phyloP scores from a whole-genome alignment of 2,113 vertebrate species.

The Misgurnus mizolepis region DNA sequence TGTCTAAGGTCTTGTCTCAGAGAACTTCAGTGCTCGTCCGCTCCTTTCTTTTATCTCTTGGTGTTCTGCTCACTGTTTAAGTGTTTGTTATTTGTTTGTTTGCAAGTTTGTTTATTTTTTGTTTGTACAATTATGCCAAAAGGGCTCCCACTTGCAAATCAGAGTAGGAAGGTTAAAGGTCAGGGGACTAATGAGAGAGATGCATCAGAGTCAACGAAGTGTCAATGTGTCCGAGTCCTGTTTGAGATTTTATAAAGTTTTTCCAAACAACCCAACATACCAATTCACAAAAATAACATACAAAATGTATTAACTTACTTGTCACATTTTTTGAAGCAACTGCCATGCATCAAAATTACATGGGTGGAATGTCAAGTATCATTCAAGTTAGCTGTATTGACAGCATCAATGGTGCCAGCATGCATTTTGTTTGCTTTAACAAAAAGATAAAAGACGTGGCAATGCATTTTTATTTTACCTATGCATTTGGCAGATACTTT shows the following conservation, averaged over 20 bases:
- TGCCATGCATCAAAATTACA: no score
- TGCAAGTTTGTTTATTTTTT: background rate
- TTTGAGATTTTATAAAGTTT: background rate
- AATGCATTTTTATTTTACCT: no score
- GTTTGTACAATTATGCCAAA: conserved; percentile 14
- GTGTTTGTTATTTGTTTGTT: conserved; percentile 15
- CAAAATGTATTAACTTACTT: no score
- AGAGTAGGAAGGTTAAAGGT: background rate
- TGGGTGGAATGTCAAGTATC: no score
- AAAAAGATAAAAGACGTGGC: no score
- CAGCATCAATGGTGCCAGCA: background rate
- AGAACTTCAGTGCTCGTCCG: conserved; percentile 63
- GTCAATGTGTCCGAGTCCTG: background rate
- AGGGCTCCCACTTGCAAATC: background rate
- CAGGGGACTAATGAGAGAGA: conserved; percentile 9
- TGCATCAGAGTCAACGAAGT: conserved; percentile 27
- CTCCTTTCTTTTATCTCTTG: conserved; percentile 12
- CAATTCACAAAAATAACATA: background rate
- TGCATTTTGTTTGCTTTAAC: background rate
- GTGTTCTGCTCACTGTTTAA: conserved; percentile 24
- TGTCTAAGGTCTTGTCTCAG: conserved; percentile 62
- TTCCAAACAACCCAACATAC: background rate
- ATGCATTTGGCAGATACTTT: no score
- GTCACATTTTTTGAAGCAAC: no score
- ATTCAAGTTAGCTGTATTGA: background rate